Conservation (phyloP, 2,113 vertebrate genomes). For the Laticauda colubrina region DNA sequence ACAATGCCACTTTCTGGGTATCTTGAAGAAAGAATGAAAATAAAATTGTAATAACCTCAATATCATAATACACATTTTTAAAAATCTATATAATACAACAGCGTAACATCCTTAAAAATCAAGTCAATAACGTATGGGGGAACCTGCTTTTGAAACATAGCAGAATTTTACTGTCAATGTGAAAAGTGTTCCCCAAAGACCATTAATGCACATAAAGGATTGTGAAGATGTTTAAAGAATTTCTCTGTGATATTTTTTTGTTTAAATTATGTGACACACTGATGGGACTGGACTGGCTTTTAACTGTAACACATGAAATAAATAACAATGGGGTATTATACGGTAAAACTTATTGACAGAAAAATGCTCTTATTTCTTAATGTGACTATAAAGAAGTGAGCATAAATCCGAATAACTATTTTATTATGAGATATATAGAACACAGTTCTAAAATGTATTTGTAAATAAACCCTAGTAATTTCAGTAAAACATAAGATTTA, state of each 20-base stretch:
- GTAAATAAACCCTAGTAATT: neutral
- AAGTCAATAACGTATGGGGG: neutral
- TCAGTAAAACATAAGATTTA: neutral
- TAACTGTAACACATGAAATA: neutral
- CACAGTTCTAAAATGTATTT: neutral
- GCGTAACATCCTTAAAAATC: neutral
- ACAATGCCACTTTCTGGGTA: conserved; percentile 94
- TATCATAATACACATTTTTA: neutral
- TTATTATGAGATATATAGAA: neutral
- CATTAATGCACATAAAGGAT: neutral
- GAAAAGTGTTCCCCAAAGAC: neutral
- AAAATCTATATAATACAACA: neutral
- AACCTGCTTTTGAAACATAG: neutral
- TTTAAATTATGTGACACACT: neutral
- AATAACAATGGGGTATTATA: neutral
- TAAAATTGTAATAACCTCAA: neutral
- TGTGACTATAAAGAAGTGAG: neutral
- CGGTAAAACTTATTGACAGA: neutral
- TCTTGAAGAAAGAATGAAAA: conserved; percentile 62
- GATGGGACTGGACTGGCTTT: neutral
- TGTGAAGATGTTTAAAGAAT: neutral
- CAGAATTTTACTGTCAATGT: neutral
- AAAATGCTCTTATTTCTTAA: neutral
- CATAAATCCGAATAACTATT: neutral
- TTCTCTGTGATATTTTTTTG: neutral